Base-by-base conservation (phyloP, 2,113 vertebrate species). In the Meles meles region DNA sequence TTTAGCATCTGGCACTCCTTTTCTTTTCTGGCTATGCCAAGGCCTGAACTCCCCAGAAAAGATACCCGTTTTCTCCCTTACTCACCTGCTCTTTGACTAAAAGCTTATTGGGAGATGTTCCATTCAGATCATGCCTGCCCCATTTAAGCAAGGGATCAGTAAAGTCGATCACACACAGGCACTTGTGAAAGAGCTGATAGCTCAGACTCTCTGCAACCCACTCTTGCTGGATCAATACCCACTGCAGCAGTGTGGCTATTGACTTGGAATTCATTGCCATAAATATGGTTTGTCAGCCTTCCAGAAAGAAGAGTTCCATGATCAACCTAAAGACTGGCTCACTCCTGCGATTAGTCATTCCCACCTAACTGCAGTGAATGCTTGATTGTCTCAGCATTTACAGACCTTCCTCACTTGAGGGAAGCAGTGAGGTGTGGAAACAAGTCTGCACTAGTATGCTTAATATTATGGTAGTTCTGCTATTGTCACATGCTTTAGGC, bases 251-350 rank as follows among this genome's bases (percentile, higher is more conserved):
- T 93, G 94, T 29, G 14, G 18, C 97, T 98, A 97, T 98, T 49
- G 97, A 98, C 87, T 97, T 1, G 0, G 49, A 96, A 97, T 98
- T 97, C 97, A 95, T 86, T 86, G 97, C 97, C 97, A 91, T 93
- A 84, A 96, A 77, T 88, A 84, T 47, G n/a, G 25, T 98, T 97
- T 98, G 95, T 98, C 98, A 98, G 98, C 93, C 97, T 98, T 98
- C 74, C 83, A 91, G 89, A 92, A 0, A 94, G 82, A 96, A 82
- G 1, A 69, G 72, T 34, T 55, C 71, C 74, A 85, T 77, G 59
- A 47, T 47, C 44, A 72, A 12, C 49, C 86, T 90, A 49, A 88
- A 85, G 52, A 44, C 42, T 27, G 27, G 47, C 82, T 93, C 23
- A 1, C 52, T 88, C 59, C 69, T 42, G 49, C 5, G 21, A 94